Evolutionary conservation across 2,888 invertebrate genomes (phyloP).

Genomic region (Diachrysia chrysitis): DNA sequence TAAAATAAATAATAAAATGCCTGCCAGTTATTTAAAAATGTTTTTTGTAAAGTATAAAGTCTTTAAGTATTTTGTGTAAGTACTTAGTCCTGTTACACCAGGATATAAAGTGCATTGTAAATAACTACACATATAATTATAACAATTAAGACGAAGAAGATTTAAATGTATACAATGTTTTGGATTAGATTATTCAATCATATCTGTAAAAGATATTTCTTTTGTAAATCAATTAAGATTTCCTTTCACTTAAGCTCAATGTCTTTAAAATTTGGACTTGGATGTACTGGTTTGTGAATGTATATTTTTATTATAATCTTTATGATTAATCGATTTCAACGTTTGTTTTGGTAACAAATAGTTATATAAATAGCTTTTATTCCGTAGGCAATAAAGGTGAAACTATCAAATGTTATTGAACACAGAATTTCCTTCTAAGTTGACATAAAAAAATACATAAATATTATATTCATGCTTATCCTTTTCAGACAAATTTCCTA

Average conservation of each 20-base stretch:
- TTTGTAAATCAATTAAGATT: neutral
- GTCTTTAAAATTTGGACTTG: neutral
- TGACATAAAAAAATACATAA: no score
- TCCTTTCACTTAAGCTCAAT: neutral
- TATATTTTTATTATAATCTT: neutral
- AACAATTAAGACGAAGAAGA: slow-evolving; percentile 9
- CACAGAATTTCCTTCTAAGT: no score
- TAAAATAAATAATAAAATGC: slow-evolving; percentile 4
- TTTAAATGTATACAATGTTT: neutral
- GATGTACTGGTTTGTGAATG: neutral
- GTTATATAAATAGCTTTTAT: no score
- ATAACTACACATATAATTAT: slow-evolving; percentile 29
- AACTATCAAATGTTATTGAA: no score
- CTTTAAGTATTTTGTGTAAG: slow-evolving; percentile 51
- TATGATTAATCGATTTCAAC: no score
- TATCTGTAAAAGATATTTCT: slow-evolving; percentile 1
- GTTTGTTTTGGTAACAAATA: no score
- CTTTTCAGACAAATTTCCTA: no score
- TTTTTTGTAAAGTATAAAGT: slow-evolving; percentile 6
- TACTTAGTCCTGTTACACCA: slow-evolving; percentile 48
- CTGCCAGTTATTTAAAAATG: neutral
- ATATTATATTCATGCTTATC: no score
- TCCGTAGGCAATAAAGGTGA: no score
- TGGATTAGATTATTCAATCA: neutral
- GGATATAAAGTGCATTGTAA: slow-evolving; percentile 37